phyloP scores from a whole-genome alignment of 92 coral and sea anemone species.

The Bergia puertoricense region DNA sequence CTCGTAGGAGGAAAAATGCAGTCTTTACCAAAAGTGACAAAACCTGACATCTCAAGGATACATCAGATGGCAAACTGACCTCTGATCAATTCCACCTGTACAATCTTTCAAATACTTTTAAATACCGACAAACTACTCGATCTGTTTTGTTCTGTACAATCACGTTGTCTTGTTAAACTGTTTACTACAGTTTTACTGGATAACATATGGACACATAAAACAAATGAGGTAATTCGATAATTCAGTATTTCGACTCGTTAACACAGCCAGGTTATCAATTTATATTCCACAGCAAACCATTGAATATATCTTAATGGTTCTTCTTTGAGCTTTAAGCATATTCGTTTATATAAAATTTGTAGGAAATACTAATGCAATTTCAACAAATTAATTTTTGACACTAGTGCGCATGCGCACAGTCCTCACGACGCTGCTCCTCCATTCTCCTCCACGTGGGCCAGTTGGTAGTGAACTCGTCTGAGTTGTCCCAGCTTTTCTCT shows the following conservation, averaged over 20 bases:
- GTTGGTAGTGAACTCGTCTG: slow-evolving; percentile 90
- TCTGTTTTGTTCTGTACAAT: neutral
- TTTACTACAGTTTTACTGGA: too few species aligned
- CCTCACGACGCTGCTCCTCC: slow-evolving; percentile 14
- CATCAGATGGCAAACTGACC: neutral
- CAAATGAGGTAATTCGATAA: neutral
- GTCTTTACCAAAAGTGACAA: too few species aligned
- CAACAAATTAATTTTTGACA: neutral
- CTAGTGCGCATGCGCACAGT: neutral
- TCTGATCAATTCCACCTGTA: neutral
- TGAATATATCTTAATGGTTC: neutral
- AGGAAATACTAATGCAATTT: neutral
- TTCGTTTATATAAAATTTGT: neutral
- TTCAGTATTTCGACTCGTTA: too few species aligned
- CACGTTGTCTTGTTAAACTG: neutral
- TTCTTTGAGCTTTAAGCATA: neutral
- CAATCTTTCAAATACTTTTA: too few species aligned
- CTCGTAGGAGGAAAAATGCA: too few species aligned
- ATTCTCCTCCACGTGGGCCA: slow-evolving; percentile 91
- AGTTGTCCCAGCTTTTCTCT: slow-evolving; percentile 89
- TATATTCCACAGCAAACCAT: neutral
- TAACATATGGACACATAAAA: too few species aligned
- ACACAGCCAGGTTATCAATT: too few species aligned
- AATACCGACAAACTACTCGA: too few species aligned
- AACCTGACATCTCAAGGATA: neutral